phyloP scores from a whole-genome alignment of 2,797 vertebrate species.

The Onychomys leucogaster region DNA sequence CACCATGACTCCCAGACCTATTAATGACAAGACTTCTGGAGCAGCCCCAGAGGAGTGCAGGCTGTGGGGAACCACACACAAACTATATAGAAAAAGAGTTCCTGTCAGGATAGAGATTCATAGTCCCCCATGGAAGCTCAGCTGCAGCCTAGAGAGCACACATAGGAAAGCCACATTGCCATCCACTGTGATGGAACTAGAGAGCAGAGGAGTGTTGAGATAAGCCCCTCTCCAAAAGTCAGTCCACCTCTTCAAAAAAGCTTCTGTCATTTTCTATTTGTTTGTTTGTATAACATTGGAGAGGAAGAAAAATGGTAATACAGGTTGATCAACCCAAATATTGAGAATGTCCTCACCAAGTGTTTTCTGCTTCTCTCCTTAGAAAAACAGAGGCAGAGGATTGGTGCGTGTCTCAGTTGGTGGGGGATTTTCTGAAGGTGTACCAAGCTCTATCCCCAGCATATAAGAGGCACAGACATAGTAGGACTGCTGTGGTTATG shows the following conservation, averaged over 20 bases:
- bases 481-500: no score
- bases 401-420: no score
- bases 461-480: background rate
- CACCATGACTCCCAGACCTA: no score
- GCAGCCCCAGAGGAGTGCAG: background rate
- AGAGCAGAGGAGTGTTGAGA: background rate
- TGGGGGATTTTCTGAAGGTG: background rate
- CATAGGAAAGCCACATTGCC: fast-evolving
- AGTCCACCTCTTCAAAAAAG: background rate
- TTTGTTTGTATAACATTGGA: background rate
- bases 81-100: fast-evolving
- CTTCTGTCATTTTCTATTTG: background rate
- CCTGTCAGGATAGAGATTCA: background rate
- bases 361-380: background rate
- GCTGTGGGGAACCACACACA: no score
- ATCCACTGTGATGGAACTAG: fast-evolving
- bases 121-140: background rate
- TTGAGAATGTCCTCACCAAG: background rate
- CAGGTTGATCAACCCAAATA: no score
- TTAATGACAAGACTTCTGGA: background rate
- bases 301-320: background rate
- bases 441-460: background rate
- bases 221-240: background rate
- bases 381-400: background rate
- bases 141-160: background rate